Evolutionary conservation across 2,888 invertebrate genomes (phyloP).

Genomic region (Papilio elwesi): DNA sequence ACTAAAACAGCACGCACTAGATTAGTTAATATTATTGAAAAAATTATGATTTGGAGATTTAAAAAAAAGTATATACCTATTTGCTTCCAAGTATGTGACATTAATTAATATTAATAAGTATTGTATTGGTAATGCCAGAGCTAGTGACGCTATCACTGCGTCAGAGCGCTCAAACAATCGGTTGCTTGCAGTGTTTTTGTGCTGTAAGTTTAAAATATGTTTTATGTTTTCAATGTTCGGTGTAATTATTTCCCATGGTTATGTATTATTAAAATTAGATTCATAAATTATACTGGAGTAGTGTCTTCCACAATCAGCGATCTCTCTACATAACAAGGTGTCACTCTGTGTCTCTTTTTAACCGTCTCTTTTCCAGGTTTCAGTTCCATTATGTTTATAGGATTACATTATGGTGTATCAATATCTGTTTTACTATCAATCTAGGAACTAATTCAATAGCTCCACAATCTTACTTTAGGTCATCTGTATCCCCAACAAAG

Average conservation of each 20-base stretch:
- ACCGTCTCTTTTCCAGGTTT: too few relatives aligned
- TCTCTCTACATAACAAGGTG: too few relatives aligned
- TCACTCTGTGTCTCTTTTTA: too few relatives aligned
- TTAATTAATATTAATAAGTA: constrained; percentile 13
- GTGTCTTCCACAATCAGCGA: too few relatives aligned
- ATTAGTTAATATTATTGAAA: not conserved
- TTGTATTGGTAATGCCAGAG: constrained; percentile 2
- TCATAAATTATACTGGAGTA: too few relatives aligned
- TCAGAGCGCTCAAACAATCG: constrained; percentile 5
- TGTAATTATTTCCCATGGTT: not conserved
- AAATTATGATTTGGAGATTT: not conserved
- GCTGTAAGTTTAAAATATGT: not conserved
- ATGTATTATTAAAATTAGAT: too few relatives aligned
- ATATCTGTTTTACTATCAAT: too few relatives aligned
- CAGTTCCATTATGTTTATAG: too few relatives aligned
- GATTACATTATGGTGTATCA: too few relatives aligned
- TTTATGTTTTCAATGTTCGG: not conserved
- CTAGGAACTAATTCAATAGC: too few relatives aligned
- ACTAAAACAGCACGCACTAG: not conserved
- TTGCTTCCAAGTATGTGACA: not conserved
- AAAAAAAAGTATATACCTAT: constrained; percentile 1
- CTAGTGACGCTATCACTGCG: constrained; percentile 18
- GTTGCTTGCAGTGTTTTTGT: not conserved
- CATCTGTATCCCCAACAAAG: too few relatives aligned
- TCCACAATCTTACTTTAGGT: too few relatives aligned